phyloP scores from a whole-genome alignment of 2,888 invertebrate genomes.

The Entomobrya proxima region DNA sequence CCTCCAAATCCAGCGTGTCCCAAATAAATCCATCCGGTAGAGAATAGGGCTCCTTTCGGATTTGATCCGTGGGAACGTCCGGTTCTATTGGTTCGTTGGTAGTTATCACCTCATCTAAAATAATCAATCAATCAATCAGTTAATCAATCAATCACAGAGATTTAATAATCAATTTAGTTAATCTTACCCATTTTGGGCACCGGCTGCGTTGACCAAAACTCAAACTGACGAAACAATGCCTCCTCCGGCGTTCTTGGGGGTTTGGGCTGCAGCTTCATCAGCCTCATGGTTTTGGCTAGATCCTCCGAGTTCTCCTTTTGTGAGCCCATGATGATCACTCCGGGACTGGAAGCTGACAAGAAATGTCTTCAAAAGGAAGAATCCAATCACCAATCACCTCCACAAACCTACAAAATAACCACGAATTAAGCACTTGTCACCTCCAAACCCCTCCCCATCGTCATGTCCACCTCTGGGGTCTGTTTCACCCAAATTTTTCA shows the following conservation, averaged over 20 bases:
- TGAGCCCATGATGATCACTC: slow-evolving; percentile 55
- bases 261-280: slow-evolving; percentile 83
- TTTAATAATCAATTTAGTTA: no score
- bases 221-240: slow-evolving; percentile 88
- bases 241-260: slow-evolving; percentile 86
- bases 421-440: no score
- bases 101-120: slow-evolving; percentile 94
- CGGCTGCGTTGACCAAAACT: slow-evolving; percentile 99
- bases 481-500: no score
- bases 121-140: no score
- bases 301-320: slow-evolving; percentile 77
- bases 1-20: slow-evolving; percentile 95
- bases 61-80: slow-evolving; percentile 88
- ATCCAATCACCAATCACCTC: no score
- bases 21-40: slow-evolving; percentile 93
- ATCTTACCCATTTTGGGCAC: slow-evolving; percentile 96
- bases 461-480: no score
- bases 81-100: slow-evolving; percentile 94
- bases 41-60: slow-evolving; percentile 93
- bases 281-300: slow-evolving; percentile 86
- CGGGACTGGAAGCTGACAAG: no score
- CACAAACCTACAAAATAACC: no score
- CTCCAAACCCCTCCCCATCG: no score
- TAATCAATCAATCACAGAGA: no score
- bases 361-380: no score